Conservation (phyloP, 2,113 vertebrate species). For the Corythoichthys intestinalis region DNA sequence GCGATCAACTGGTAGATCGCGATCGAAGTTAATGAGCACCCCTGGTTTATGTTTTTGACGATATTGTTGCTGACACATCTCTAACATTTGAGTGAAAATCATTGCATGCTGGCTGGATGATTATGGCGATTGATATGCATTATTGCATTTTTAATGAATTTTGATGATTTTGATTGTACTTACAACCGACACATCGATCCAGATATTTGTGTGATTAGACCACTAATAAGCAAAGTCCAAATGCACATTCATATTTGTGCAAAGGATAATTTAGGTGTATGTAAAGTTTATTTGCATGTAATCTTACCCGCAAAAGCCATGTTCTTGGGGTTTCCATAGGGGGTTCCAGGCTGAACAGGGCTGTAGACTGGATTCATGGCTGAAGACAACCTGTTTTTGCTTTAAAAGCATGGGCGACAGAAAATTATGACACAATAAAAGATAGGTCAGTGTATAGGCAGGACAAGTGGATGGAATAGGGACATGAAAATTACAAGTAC, state of each 20-base stretch:
- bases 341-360: conserved; percentile 94
- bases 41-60: too few relatives aligned
- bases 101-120: too few relatives aligned
- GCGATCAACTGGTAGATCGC: too few relatives aligned
- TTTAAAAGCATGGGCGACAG: conserved; percentile 53
- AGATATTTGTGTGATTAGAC: neutral
- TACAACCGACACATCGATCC: too few relatives aligned
- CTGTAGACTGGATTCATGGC: conserved; percentile 99
- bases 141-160: too few relatives aligned
- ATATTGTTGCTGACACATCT: too few relatives aligned
- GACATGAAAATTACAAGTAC: conserved; percentile 31
- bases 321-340: conserved; percentile 97
- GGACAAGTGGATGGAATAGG: conserved; percentile 20
- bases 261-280: neutral
- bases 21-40: too few relatives aligned
- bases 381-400: conserved; percentile 86
- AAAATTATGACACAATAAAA: neutral
- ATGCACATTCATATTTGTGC: neutral
- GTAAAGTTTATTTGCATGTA: neutral
- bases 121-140: too few relatives aligned
- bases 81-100: too few relatives aligned
- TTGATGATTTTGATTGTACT: too few relatives aligned
- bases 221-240: neutral
- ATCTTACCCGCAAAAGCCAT: conserved; percentile 91
- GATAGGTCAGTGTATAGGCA: conserved; percentile 1